Conservation (phyloP, 2,888 invertebrate species). For the Drosophila mettleri region DNA sequence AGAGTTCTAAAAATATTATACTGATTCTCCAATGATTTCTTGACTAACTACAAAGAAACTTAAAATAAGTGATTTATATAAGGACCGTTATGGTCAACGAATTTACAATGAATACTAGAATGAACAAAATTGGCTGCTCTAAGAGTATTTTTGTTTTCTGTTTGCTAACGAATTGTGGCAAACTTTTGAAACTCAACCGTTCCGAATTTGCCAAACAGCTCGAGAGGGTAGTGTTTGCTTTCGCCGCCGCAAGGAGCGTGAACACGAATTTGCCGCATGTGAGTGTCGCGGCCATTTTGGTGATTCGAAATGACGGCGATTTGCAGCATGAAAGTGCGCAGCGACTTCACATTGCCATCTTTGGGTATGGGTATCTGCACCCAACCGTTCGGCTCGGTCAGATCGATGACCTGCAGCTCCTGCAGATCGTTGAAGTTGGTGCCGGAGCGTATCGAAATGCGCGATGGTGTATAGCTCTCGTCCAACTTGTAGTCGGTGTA, state of each 20-base stretch:
- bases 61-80: background rate
- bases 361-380: slow-evolving; percentile 96
- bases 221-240: slow-evolving; percentile 86
- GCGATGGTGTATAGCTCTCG: slow-evolving; percentile 99
- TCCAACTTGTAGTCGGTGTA: slow-evolving; percentile 99
- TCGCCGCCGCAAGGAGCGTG: slow-evolving; percentile 91
- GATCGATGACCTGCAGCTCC: slow-evolving; percentile 96
- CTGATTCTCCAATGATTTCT: background rate
- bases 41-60: background rate
- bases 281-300: slow-evolving; percentile 99
- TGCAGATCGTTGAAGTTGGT: slow-evolving; percentile 98
- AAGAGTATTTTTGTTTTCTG: slow-evolving; percentile 7
- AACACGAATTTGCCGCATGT: slow-evolving; percentile 98
- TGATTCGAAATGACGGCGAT: slow-evolving; percentile 98
- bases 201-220: slow-evolving; percentile 91
- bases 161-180: slow-evolving; percentile 90
- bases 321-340: slow-evolving; percentile 98
- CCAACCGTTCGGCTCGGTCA: slow-evolving; percentile 98
- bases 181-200: slow-evolving; percentile 93
- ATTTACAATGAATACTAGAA: background rate
- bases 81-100: background rate
- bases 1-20: background rate
- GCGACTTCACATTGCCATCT: slow-evolving; percentile 93
- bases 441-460: slow-evolving; percentile 96
- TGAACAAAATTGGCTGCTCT: background rate